phyloP scores from a whole-genome alignment of 1,140 invertebrate species.

The Drosophila eugracilis region DNA sequence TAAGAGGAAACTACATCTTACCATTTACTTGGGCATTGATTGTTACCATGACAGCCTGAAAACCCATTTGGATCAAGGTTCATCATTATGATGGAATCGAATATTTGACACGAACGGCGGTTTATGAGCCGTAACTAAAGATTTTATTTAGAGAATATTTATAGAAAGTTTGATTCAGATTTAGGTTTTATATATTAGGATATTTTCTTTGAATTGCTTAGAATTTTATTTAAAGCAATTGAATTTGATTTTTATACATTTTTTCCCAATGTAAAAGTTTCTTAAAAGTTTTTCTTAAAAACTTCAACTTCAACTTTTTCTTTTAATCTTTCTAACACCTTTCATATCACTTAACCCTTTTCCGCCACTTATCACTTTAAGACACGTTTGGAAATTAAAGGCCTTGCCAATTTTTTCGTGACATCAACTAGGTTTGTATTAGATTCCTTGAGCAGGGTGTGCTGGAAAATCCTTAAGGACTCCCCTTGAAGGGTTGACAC shows the following conservation, averaged over 20 bases:
- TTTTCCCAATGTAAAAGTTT: too few species aligned
- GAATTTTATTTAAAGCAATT: not conserved
- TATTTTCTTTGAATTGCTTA: too few species aligned
- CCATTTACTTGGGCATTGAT: conserved; percentile 15
- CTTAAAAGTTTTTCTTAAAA: too few species aligned
- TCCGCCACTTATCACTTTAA: conserved; percentile 56
- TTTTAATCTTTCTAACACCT: not conserved
- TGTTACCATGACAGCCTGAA: conserved; percentile 20
- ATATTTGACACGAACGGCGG: not conserved
- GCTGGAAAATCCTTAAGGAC: conserved; percentile 3
- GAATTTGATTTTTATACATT: not conserved
- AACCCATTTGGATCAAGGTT: conserved; percentile 26
- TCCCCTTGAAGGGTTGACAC: conserved; percentile 39
- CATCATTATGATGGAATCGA: conserved; percentile 2
- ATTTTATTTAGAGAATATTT: not conserved
- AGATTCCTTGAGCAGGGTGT: conserved; percentile 10
- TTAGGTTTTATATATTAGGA: too few species aligned
- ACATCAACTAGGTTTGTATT: conserved; percentile 27
- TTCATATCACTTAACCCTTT: conserved; percentile 14
- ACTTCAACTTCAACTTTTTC: too few species aligned
- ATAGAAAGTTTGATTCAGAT: too few species aligned
- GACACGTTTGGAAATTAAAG: conserved; percentile 55
- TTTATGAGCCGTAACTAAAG: too few species aligned
- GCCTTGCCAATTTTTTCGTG: conserved; percentile 40
- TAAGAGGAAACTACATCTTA: conserved; percentile 16